Evolutionary conservation across 2,888 invertebrate species (phyloP), one percentile per base, ranked within the genome.

Genomic region (Drosophila acutilabella): DNA sequence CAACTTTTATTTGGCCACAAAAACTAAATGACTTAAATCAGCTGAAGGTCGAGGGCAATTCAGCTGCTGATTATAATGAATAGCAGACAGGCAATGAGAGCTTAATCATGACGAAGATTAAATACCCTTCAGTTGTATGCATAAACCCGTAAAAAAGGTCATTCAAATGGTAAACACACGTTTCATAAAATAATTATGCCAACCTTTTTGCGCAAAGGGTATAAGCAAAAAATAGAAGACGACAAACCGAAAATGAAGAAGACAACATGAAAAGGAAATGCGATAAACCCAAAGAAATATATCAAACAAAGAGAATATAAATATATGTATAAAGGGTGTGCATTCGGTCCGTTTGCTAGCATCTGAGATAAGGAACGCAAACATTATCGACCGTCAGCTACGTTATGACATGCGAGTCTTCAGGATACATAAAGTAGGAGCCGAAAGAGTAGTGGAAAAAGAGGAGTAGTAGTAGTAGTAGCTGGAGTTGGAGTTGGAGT

Each of bases 301-400:
- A 30, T 47, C 30, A 57, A 57, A 57, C 48, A 60, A 61, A 23
- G 47, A 50, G 50, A 42, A 59, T 45, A 11, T 45, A 50, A 26
- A 18, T 30, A 30, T 30, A 23, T 4, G 5, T 23, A 7, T 30
- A 26, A 14, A 42, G 53, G 18, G 30, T 60, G 60, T 57, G 38
- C 36, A 41, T 53, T 60, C 10, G 51, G 44, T 33, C 20, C 51
- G 50, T 30, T 47, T 45, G 33, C 51, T 40, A 53, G 16, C 52
- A 64, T 44, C 45, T 44, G 11, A 45, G 69, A 60, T 59, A 54
- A 60, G 48, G 26, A 48, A 64, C 52, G 14, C 50, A 53, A 60
- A 53, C 41, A 52, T 57, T 64, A 56, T 64, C 59, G 65, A 62
- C 61, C 61, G 48, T 14, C 56, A 56, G 56, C 33, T 56, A 62